A percentile compares a stretch with the other conserved stretches of the same genome.
Evolutionary conservation across 64 coral and sea anemone genomes (phyloP).

Genomic region (Montipora foliosa): DNA sequence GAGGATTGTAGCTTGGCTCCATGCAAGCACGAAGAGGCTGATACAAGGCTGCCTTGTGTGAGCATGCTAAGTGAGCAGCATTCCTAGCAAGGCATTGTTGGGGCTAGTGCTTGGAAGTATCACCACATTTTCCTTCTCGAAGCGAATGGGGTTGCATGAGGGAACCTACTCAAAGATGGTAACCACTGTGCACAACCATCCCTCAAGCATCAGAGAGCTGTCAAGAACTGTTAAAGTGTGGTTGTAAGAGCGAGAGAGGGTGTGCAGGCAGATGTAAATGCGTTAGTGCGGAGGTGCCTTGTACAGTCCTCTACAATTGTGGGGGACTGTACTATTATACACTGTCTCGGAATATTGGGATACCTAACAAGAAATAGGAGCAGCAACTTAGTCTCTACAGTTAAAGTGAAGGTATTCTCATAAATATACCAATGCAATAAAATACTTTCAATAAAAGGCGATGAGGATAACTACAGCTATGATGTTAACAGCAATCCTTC

Average conservation of each 20-base stretch:
- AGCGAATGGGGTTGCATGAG: conserved; percentile 59
- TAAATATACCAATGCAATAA: no score
- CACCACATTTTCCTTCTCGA: conserved; percentile 26
- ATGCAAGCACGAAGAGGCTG: conserved; percentile 35
- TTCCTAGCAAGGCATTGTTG: conserved; percentile 37
- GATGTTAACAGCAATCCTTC: no score
- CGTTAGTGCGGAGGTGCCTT: conserved; percentile 38
- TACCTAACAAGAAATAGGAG: background rate
- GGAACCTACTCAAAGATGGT: conserved; percentile 25
- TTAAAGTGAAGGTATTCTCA: no score
- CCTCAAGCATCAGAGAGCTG: conserved; percentile 41
- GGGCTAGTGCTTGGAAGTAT: conserved; percentile 30
- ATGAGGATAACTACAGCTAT: no score
- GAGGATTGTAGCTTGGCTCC: background rate
- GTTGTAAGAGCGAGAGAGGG: conserved; percentile 63
- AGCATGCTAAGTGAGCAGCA: conserved; percentile 33
- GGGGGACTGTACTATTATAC: background rate
- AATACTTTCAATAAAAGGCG: no score
- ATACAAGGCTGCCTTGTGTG: conserved; percentile 36
- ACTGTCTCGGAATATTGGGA: no score
- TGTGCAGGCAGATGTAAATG: conserved; percentile 73
- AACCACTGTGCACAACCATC: conserved; percentile 55
- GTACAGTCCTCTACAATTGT: conserved; percentile 46
- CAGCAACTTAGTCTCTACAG: background rate
- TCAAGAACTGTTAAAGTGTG: conserved; percentile 61